Conservation (phyloP, 2,113 vertebrate genomes). For the Sapajus apella region DNA sequence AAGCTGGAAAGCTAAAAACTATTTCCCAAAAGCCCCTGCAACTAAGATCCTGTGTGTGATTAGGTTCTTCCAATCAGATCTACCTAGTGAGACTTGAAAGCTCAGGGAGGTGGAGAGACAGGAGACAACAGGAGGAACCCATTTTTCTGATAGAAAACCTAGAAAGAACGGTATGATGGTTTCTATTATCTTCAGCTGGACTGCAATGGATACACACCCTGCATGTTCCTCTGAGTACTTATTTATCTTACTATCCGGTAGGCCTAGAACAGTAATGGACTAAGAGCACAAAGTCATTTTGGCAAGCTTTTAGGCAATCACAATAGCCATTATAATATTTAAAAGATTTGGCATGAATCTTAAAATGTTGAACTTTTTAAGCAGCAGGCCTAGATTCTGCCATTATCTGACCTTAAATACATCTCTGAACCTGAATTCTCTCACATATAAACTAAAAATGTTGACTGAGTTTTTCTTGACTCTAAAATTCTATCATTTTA, state of each 20-base stretch:
- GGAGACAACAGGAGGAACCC: neutral
- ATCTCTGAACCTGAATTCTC: neutral
- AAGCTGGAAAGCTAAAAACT: neutral
- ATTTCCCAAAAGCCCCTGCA: neutral
- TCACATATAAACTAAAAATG: neutral
- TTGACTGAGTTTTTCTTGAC: conserved; percentile 19
- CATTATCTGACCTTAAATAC: neutral
- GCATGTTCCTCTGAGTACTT: neutral
- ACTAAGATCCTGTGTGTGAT: neutral
- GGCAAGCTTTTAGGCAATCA: neutral
- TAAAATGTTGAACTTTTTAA: neutral
- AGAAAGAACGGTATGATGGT: neutral
- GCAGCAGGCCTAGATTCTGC: neutral
- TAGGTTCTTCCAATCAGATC: neutral
- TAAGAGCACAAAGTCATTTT: neutral
- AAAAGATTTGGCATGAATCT: conserved; percentile 1
- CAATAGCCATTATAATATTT: neutral
- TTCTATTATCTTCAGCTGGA: neutral
- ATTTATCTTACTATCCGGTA: neutral
- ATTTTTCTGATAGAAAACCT: conserved; percentile 28
- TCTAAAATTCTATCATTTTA: neutral
- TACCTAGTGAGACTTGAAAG: neutral
- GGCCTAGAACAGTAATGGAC: neutral
- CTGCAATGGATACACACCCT: neutral
- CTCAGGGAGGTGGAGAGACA: neutral